These are phyloP conservation scores for Speoplatyrhinus poulsoni DNA, from an alignment of 2,113 vertebrate species.

Conservation along the genomic window DNA sequence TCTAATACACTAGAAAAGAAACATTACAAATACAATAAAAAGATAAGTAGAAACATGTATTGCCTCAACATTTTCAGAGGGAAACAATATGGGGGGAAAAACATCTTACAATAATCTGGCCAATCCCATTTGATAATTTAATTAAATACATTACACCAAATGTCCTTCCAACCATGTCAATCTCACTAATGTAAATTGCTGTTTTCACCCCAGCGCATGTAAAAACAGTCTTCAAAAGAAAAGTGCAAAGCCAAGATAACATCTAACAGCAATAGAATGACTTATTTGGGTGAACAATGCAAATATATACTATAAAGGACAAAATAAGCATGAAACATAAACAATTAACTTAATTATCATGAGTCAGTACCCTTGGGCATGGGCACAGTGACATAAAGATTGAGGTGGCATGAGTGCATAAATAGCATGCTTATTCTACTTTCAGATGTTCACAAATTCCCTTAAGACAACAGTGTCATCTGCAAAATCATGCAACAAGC, in stretches of 20 bases:
- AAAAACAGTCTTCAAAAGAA: constrained; percentile 12
- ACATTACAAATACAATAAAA: no score
- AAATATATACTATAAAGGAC: not conserved
- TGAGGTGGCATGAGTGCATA: constrained; percentile 49
- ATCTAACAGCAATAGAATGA: constrained; percentile 33
- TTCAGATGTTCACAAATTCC: constrained; percentile 34
- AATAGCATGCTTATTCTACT: constrained; percentile 50
- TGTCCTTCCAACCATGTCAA: not conserved
- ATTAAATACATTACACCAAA: not conserved
- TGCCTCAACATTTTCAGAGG: not conserved
- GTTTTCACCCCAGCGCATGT: constrained; percentile 2
- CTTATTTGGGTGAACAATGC: not conserved
- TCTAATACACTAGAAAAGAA: no score
- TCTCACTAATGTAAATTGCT: not conserved
- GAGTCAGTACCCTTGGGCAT: constrained; percentile 47
- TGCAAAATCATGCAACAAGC: constrained; percentile 72
- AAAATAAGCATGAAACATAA: constrained; percentile 26
- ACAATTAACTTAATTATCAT: constrained; percentile 50
- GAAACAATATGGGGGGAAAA: constrained; percentile 5
- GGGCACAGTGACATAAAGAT: constrained; percentile 31
- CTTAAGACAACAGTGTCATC: constrained; percentile 60
- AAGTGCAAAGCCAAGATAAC: constrained; percentile 4
- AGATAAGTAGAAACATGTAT: not conserved
- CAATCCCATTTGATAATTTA: not conserved
- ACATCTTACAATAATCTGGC: constrained; percentile 43